Percentiles rank a stretch among this genome's conserved stretches.
phyloP scores from a whole-genome alignment of 2,113 vertebrate species.

The Heterochromis multidens region DNA sequence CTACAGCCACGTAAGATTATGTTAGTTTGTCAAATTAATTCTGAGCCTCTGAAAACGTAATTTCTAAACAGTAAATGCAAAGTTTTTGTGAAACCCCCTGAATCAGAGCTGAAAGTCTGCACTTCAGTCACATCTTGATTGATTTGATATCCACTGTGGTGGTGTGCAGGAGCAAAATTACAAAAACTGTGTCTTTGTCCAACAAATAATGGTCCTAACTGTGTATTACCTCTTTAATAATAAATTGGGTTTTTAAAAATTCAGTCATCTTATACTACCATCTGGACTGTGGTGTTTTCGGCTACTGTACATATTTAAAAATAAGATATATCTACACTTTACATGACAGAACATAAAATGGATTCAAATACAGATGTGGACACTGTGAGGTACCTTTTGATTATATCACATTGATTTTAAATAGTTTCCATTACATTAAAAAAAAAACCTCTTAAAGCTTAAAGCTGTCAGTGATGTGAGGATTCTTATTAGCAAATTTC shows the following conservation, averaged over 20 bases:
- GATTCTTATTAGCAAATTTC: not conserved
- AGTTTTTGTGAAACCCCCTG: not conserved
- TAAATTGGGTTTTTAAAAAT: not conserved
- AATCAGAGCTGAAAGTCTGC: not conserved
- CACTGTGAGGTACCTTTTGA: no score
- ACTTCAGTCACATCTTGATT: not conserved
- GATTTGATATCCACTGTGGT: not conserved
- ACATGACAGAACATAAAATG: not conserved
- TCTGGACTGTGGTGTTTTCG: not conserved
- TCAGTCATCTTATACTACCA: not conserved
- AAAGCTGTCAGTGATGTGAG: not conserved
- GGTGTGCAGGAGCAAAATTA: not conserved
- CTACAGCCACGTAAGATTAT: no score
- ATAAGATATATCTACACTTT: fast-evolving
- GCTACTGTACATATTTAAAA: not conserved
- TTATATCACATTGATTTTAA: no score
- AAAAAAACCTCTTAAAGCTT: no score
- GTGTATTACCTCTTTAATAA: not conserved
- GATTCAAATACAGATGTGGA: not conserved
- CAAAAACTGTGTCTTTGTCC: not conserved
- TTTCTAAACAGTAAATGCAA: no score
- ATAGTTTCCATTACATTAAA: no score
- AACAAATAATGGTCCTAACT: not conserved
- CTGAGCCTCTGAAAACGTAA: not conserved
- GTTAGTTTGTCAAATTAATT: not conserved